Evolutionary conservation across 2,113 vertebrate species (phyloP), one percentile per base, ranked within the genome.

Genomic region (Otocyon megalotis): DNA sequence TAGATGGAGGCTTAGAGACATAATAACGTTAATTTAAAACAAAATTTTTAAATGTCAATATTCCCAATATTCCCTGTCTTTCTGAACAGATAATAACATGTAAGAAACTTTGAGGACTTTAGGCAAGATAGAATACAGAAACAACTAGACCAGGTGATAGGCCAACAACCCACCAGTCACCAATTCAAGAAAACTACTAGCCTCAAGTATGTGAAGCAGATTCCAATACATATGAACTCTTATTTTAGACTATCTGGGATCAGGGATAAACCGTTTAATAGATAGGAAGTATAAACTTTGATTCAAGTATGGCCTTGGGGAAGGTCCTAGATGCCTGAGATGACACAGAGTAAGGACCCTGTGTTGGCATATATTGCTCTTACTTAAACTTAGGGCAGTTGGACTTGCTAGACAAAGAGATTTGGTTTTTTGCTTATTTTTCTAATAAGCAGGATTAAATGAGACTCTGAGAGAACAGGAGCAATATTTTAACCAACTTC

Each of bases 31-130:
- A 84, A 84, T 80, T 58, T 43, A 84, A 69, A 83, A 62, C 0
- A 86, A 91, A 88, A 81, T 2, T 54, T 79, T 35, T 19, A 80
- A 96, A 89, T 86, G n/a, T 92, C 79, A 86, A 43, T 93, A 77
- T 80, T 79, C n/a, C n/a, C 3, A 53, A 43, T 43, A 43, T 43
- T 43, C 43, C 43, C 43, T 43, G 43, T 43, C 22, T 91, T 90
- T 74, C 54, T 79, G 54, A 63, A 63, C 13, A 77, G 32, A 37
- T 86, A 90, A 58, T 35, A 83, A 58, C 60, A 77, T 58, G 67
- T 14, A 92, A 53, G 60, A 87, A 92, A 83, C 22, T 43, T 53
- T 32, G 74, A 79, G 30, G 32, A 71, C 32, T 92, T 58, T 24
- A 80, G 69, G 32, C 35, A 94, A 94, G 13, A 79, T 53, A 32